phyloP scores from a whole-genome alignment of 2,113 vertebrate species.

The Anoura caudifer region DNA sequence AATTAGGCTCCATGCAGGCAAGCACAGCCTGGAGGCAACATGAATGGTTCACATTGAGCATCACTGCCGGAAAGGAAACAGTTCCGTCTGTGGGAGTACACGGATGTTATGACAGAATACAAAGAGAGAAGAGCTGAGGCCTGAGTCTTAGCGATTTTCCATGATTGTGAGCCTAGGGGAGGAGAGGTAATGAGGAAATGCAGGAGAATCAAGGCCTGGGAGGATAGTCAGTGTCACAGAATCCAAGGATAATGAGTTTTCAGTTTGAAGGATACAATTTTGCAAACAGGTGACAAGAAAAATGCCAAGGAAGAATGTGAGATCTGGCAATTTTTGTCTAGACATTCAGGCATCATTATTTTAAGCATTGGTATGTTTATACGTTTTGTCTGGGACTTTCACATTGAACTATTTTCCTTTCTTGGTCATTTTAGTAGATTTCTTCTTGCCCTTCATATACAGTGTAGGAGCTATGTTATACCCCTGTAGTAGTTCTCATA shows the following conservation, averaged over 20 bases:
- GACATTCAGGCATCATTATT: constrained; percentile 45
- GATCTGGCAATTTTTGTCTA: constrained; percentile 3
- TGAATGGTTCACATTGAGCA: not conserved
- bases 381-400: constrained; percentile 25
- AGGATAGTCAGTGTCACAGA: not conserved
- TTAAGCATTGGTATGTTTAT: constrained; percentile 12
- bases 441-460: not conserved
- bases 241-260: not conserved
- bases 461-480: not conserved
- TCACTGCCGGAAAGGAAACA: not conserved
- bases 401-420: constrained; percentile 12
- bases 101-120: not conserved
- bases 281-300: constrained; percentile 10
- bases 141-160: not conserved
- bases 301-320: not conserved
- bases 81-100: not conserved
- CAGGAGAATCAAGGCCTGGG: not conserved
- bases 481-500: not conserved
- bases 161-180: not conserved
- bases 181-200: not conserved
- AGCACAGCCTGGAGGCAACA: not conserved
- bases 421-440: constrained; percentile 22
- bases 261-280: constrained; percentile 20
- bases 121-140: not conserved
- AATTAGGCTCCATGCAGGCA: not conserved